Evolutionary conservation across 1,140 invertebrate genomes (phyloP).

Genomic region (Harlomillsia oculata): DNA sequence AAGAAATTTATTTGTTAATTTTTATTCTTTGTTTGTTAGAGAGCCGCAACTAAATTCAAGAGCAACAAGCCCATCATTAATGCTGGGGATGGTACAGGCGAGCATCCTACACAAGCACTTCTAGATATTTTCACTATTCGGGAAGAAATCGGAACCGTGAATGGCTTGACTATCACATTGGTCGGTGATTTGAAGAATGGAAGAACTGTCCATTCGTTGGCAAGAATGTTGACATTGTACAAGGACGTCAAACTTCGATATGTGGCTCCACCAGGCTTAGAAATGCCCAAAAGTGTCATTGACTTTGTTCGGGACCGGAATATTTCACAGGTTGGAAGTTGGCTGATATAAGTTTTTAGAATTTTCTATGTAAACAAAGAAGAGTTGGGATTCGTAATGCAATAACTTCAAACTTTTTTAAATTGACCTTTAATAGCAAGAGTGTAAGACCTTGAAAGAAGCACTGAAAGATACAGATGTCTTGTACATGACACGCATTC

Average conservation of each 20-base stretch:
- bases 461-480: constrained; percentile 89
- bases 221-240: constrained; percentile 76
- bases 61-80: constrained; percentile 87
- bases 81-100: constrained; percentile 91
- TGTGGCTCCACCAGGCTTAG: constrained; percentile 72
- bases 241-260: constrained; percentile 76
- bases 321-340: constrained; percentile 55
- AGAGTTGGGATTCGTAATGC: background rate
- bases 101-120: constrained; percentile 97
- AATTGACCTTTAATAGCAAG: background rate
- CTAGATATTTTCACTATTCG: constrained; percentile 96
- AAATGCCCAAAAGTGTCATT: constrained; percentile 79
- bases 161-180: constrained; percentile 84
- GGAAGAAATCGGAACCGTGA: constrained; percentile 97
- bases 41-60: constrained; percentile 66
- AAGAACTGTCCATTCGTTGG: constrained; percentile 94
- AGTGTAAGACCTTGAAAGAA: constrained; percentile 57
- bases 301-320: constrained; percentile 67
- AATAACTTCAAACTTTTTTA: constrained; percentile 13
- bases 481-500: constrained; percentile 95
- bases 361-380: background rate
- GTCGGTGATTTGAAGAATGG: constrained; percentile 96
- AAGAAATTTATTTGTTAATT: constrained; percentile 1
- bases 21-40: constrained; percentile 45
- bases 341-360: background rate